Evolutionary conservation across 2,113 vertebrate genomes (phyloP).

Genomic region (Melozone crissalis): DNA sequence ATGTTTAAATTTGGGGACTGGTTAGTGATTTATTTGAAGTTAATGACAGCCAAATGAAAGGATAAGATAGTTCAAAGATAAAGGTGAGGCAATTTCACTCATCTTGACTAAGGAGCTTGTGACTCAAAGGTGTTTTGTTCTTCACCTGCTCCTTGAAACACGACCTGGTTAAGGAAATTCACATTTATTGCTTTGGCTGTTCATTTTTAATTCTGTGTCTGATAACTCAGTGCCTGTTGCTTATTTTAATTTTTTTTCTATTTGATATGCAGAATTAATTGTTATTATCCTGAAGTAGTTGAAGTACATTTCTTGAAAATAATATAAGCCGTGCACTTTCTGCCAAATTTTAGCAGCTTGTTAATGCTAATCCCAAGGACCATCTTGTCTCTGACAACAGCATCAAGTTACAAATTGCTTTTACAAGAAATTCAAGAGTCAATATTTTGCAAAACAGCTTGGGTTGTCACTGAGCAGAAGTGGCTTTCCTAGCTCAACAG

Average conservation of each 20-base stretch:
- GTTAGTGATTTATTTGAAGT: not conserved
- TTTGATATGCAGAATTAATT: not conserved
- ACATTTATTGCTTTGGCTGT: not conserved
- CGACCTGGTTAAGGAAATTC: not conserved
- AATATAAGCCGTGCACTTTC: accelerated
- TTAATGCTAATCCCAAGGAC: not conserved
- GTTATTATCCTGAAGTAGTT: not conserved
- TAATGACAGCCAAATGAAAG: not conserved
- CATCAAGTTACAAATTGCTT: not conserved
- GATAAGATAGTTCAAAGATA: not conserved
- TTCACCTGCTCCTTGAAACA: not conserved
- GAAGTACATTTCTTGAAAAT: not conserved
- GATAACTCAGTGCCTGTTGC: not conserved
- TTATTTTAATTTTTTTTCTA: not conserved
- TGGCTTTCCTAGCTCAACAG: not conserved
- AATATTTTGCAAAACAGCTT: not conserved
- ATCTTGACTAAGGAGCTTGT: not conserved
- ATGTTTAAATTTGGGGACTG: not conserved
- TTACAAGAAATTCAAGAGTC: not conserved
- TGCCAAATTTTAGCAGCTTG: not conserved
- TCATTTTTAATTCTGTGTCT: not conserved
- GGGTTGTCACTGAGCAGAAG: not conserved
- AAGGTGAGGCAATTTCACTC: not conserved
- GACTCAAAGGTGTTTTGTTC: not conserved
- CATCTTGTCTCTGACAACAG: not conserved